Evolutionary conservation across 2,113 vertebrate species (phyloP), one percentile per base, ranked within the genome.

Genomic region (Heloderma charlesbogerti): DNA sequence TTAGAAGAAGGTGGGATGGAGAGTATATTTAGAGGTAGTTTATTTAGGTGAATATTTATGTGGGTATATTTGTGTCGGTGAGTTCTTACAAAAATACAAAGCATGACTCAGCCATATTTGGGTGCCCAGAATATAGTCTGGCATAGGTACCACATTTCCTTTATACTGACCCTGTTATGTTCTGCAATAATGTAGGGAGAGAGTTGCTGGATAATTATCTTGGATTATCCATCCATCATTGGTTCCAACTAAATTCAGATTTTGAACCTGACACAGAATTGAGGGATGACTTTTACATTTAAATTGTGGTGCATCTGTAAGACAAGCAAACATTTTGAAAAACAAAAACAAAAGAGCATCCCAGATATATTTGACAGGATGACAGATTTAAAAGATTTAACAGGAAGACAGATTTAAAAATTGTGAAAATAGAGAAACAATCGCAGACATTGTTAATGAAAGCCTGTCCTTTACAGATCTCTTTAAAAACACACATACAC

Each of bases 381-480:
- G 29, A 37, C 29, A 91, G 84, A 88, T 84, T 20, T 84, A 25
- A 60, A 60, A 60, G 13, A 12, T 12, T 10, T 54, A 54, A 48
- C 7, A 48, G 48, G 7, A 48, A 29, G 34, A 37, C 34, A 92
- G 86, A 88, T 84, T 20, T 84, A 27, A 94, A 94, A 78, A 60
- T 15, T 31, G 48, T 60, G 40, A 90, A 8, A 22, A 60, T 34
- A 90, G 29, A 92, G 90, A 74, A 85, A 94, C 69, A 86, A 86
- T 60, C 6, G 27, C 31, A 34, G 40, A 4, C 0, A 80, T 1
- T 1, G 90, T 86, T 87, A 84, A 29, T 87, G 63, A 54, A 94
- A 89, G 89, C 0, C 6, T 88, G 1, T 82, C 40, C 40, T 90
- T 95, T 94, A 13, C 43, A 86, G n/a, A 75, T 15, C n/a, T 90